Conservation (phyloP, 2,888 invertebrate genomes). For the Leptinotarsa haldemani region DNA sequence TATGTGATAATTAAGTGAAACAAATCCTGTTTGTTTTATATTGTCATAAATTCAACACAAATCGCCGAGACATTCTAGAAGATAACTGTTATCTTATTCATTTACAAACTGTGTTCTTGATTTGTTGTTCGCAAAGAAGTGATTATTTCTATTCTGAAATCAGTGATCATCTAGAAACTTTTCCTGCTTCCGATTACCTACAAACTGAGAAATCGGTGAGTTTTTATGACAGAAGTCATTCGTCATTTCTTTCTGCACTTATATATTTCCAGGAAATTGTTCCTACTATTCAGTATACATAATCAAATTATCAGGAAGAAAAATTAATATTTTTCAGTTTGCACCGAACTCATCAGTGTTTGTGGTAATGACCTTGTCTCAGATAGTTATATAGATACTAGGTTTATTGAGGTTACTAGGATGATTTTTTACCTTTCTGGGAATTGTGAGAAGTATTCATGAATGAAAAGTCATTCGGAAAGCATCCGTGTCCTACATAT, state of each 20-base stretch:
- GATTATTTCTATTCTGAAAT: neutral
- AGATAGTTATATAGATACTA: neutral
- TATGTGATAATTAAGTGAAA: conserved; percentile 7
- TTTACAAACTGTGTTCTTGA: conserved; percentile 6
- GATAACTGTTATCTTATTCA: conserved; percentile 27
- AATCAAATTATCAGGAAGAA: neutral
- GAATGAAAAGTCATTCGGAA: neutral
- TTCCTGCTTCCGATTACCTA: neutral
- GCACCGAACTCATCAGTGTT: neutral
- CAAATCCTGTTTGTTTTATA: conserved; percentile 16
- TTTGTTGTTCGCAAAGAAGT: conserved; percentile 17
- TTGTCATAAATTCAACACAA: conserved; percentile 19
- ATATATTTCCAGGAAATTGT: neutral
- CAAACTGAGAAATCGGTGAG: neutral
- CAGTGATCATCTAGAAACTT: neutral
- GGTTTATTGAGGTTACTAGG: neutral
- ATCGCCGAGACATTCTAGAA: conserved; percentile 16
- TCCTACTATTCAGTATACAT: neutral
- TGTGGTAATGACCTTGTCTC: conserved; percentile 2
- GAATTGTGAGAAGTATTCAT: neutral
- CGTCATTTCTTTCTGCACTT: neutral
- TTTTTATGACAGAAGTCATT: neutral
- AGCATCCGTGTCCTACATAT: too few relatives aligned
- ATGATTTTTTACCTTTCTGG: neutral
- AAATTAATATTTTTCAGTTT: neutral